Percentiles rank a stretch among this genome's conserved stretches.
Conservation (phyloP, 2,888 invertebrate genomes). For the Cryptocheilus praepositus region DNA sequence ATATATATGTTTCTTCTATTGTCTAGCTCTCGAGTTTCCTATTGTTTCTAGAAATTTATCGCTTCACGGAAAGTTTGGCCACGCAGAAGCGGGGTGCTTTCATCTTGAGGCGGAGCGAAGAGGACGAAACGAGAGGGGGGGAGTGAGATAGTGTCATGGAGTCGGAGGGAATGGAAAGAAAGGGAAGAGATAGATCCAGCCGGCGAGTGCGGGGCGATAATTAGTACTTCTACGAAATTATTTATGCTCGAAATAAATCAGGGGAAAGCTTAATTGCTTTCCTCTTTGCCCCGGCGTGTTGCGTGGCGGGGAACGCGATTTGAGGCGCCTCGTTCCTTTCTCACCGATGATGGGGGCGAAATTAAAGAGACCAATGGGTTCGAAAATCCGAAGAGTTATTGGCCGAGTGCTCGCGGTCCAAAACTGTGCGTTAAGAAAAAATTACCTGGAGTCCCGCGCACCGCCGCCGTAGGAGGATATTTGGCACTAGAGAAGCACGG, state of each 20-base stretch:
- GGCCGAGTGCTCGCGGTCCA: slow-evolving; percentile 10
- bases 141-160: slow-evolving; percentile 23
- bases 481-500: no score
- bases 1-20: slow-evolving; percentile 72
- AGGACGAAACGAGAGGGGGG: not conserved
- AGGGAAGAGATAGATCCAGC: slow-evolving; percentile 55
- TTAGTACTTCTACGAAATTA: slow-evolving; percentile 73
- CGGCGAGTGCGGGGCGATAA: slow-evolving; percentile 63
- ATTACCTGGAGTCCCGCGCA: no score
- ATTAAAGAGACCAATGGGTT: slow-evolving; percentile 14
- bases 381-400: slow-evolving; percentile 33
- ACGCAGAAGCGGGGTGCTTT: slow-evolving; percentile 67
- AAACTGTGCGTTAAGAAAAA: not conserved
- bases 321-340: slow-evolving; percentile 11
- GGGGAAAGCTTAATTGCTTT: slow-evolving; percentile 70
- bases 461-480: no score
- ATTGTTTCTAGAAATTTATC: slow-evolving; percentile 73
- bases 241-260: slow-evolving; percentile 72
- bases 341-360: not conserved
- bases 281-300: slow-evolving; percentile 55
- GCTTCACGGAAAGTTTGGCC: slow-evolving; percentile 73
- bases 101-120: slow-evolving; percentile 59
- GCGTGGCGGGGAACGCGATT: slow-evolving; percentile 46
- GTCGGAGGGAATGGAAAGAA: slow-evolving; percentile 14
- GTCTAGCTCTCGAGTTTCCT: slow-evolving; percentile 71